phyloP scores from a whole-genome alignment of 2,888 invertebrate genomes.

The Scelioninae gen. 2 region DNA sequence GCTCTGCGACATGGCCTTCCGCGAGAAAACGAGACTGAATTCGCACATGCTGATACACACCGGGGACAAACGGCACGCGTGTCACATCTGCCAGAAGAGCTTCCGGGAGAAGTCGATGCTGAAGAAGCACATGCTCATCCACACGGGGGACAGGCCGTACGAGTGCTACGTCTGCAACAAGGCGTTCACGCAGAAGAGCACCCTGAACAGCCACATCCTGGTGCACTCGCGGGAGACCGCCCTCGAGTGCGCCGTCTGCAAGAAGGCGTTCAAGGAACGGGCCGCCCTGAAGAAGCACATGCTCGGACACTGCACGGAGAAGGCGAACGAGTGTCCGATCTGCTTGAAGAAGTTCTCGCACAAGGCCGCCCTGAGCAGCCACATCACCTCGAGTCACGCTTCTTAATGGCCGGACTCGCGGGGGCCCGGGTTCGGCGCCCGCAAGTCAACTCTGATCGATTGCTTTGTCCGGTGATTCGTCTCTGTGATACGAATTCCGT shows the following conservation, averaged over 20 bases:
- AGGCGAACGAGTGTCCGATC: conserved; percentile 69
- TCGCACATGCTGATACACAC: conserved; percentile 74
- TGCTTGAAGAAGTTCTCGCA: conserved; percentile 71
- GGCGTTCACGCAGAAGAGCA: conserved; percentile 72
- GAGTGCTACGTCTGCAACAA: conserved; percentile 73
- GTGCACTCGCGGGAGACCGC: conserved; percentile 73
- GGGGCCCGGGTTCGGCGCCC: background rate
- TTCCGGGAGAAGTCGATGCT: conserved; percentile 73
- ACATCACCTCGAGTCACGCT: conserved; percentile 69
- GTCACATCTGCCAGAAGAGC: conserved; percentile 73
- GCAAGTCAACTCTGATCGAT: conserved; percentile 7
- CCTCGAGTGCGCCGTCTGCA: conserved; percentile 70
- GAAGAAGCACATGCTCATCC: conserved; percentile 71
- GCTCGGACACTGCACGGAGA: conserved; percentile 68
- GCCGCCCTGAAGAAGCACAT: conserved; percentile 70
- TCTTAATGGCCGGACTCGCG: conserved; percentile 64
- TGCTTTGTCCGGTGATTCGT: background rate
- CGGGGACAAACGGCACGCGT: conserved; percentile 72
- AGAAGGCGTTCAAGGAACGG: conserved; percentile 69
- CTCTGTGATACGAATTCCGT: background rate
- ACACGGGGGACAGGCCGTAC: conserved; percentile 72
- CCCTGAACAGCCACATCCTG: conserved; percentile 72
- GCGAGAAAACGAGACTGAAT: conserved; percentile 72
- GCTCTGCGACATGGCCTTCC: conserved; percentile 73
- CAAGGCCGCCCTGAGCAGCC: conserved; percentile 69